Base-by-base conservation (phyloP, 2,797 vertebrate species). In the Peromyscus nudipes region DNA sequence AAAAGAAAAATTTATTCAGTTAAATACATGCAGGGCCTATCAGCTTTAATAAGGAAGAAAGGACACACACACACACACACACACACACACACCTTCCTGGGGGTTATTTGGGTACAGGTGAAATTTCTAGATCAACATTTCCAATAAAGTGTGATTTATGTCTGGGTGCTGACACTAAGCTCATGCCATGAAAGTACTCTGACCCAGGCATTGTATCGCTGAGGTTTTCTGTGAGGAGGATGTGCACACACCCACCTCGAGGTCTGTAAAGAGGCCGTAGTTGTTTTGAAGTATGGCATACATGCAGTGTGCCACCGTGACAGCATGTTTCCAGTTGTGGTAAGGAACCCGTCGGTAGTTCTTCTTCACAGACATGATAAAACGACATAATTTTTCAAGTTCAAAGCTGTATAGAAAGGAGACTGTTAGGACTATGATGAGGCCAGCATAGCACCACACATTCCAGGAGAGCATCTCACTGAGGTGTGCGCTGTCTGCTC, bases 321-420 rank as follows among this genome's bases (percentile, higher is more conserved):
- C 99, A 0, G 99, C 99, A 0, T 99, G 99, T 97, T 99, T 99
- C 99, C 99, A 99, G 98, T 99, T 99, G 99, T 99, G 99, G 98
- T 99, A 99, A 49, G 99, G 99, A 95, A 99, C 99, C 27, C 99
- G 99, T 8, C 99, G 99, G 98, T 99, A 99, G 98, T 99, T 99
- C 98, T 99, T 99, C 98, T 99, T 99, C 89, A 99, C 99, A 0
- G 99, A 99, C 99, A 99, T 99, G 57, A 99, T 99, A 96, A 99
- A 99, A 49, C 99, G 99, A 97, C 99, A 99, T 60, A 99, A 96
- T 98, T 99, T 99, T 98, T 99, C 99, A 97, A 99, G 99, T 96
- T 99, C 99, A 98, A 99, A 99, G 98, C 99, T 99, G 95, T 8
- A 89, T 49, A 94, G 19, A 75, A 95, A 96, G 88, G 40, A 55